Evolutionary conservation across 2,113 vertebrate species (phyloP).

Genomic region (Polypterus bichir): DNA sequence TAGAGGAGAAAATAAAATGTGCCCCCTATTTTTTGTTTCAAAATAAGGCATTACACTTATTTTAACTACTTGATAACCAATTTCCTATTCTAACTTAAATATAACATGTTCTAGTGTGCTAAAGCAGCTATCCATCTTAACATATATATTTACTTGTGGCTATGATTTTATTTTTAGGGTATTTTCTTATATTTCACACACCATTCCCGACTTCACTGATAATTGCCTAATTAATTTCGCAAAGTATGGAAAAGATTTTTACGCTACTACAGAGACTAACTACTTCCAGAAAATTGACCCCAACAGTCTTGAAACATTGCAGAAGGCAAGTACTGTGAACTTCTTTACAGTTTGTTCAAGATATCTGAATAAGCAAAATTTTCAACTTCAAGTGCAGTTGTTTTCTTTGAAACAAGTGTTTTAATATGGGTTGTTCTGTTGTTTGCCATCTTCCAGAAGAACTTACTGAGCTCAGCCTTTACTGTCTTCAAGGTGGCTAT

Average conservation of each 20-base stretch:
- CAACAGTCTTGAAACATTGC: conserved; percentile 62
- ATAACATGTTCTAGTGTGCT: background rate
- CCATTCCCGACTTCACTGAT: conserved; percentile 85
- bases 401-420: too few relatives aligned
- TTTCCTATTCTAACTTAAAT: background rate
- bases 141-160: too few relatives aligned
- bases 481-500: too few relatives aligned
- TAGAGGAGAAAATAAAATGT: too few relatives aligned
- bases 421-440: too few relatives aligned
- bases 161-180: conserved; percentile 40
- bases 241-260: conserved; percentile 72
- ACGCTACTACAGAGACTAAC: conserved; percentile 77
- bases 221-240: conserved; percentile 91
- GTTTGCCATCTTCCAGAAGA: too few relatives aligned
- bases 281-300: conserved; percentile 81
- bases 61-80: background rate
- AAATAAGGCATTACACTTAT: background rate
- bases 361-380: too few relatives aligned
- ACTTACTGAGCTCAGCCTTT: too few relatives aligned
- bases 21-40: too few relatives aligned
- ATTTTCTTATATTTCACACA: conserved; percentile 68
- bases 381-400: too few relatives aligned
- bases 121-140: too few relatives aligned
- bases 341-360: too few relatives aligned
- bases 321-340: conserved; percentile 49